Conservation (phyloP, 2,888 invertebrate genomes). For the Drosophila nr. perissopoda region DNA sequence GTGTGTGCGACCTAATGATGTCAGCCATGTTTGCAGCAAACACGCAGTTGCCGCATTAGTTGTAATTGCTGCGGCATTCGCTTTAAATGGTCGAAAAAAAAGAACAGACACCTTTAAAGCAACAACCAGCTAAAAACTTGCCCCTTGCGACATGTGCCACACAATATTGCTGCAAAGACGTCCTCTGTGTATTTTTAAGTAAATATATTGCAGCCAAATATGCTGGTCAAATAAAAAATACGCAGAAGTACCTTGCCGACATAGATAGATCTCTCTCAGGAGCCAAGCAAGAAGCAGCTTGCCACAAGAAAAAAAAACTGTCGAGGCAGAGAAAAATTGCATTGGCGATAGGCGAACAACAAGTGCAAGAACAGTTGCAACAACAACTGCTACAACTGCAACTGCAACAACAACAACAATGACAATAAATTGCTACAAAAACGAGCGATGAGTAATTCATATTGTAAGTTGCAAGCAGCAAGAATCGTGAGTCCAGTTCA, state of each 20-base stretch:
- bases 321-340: constrained; percentile 9
- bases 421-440: constrained; percentile 77
- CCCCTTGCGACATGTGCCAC: constrained; percentile 12
- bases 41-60: constrained; percentile 77
- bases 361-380: constrained; percentile 33
- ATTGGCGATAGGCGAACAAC: constrained; percentile 4
- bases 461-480: constrained; percentile 69
- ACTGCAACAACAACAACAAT: constrained; percentile 47
- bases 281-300: constrained; percentile 31
- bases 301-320: constrained; percentile 50
- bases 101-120: constrained; percentile 24
- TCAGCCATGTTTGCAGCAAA: constrained; percentile 66
- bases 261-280: constrained; percentile 26
- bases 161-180: constrained; percentile 26
- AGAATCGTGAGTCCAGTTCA: background rate
- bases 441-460: constrained; percentile 80
- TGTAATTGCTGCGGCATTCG: constrained; percentile 66
- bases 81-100: constrained; percentile 19
- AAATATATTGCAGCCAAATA: constrained; percentile 65
- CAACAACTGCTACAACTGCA: constrained; percentile 16
- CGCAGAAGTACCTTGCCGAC: constrained; percentile 32
- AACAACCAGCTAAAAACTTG: constrained; percentile 18
- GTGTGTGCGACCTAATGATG: constrained; percentile 64
- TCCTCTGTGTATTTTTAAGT: constrained; percentile 71
- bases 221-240: constrained; percentile 47